A percentile compares a stretch with the other conserved stretches of the same genome.
Evolutionary conservation across 2,113 vertebrate species (phyloP).

Genomic region (Motacilla tschutschensis): DNA sequence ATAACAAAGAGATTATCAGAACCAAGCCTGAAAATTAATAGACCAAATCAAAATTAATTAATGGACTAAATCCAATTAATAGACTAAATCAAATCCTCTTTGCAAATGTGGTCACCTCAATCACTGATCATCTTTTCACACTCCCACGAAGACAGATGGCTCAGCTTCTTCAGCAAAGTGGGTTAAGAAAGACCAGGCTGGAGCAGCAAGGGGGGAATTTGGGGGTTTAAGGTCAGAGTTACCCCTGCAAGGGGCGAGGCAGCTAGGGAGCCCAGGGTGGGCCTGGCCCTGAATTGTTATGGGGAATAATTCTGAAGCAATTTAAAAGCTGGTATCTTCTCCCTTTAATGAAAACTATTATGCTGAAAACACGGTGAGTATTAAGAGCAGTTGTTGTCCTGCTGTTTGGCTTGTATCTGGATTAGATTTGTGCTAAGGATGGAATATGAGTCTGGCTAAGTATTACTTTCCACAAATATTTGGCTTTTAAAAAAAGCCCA

Average conservation of each 20-base stretch:
- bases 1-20: constrained; percentile 34
- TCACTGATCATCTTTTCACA: not conserved
- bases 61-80: constrained; percentile 48
- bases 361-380: not conserved
- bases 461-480: constrained; percentile 54
- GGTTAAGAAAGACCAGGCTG: not conserved
- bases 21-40: constrained; percentile 27
- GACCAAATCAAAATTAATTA: constrained; percentile 53
- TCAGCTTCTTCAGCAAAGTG: not conserved
- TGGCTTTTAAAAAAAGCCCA: constrained; percentile 10
- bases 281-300: not conserved
- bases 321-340: not conserved
- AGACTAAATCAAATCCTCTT: constrained; percentile 25
- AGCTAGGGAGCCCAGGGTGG: not conserved
- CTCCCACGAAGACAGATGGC: accelerated
- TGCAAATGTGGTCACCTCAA: not conserved
- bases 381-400: constrained; percentile 29
- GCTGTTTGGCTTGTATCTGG: constrained; percentile 42
- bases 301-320: not conserved
- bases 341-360: not conserved
- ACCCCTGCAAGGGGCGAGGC: not conserved
- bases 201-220: accelerated
- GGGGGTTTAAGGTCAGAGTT: not conserved
- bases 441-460: constrained; percentile 40
- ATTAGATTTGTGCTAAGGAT: constrained; percentile 53